A percentile compares a stretch with the other conserved stretches of the same genome.
These are phyloP conservation scores for Lysandra bellargus DNA, from an alignment of 2,888 invertebrate genomes.

Conservation along the genomic window DNA sequence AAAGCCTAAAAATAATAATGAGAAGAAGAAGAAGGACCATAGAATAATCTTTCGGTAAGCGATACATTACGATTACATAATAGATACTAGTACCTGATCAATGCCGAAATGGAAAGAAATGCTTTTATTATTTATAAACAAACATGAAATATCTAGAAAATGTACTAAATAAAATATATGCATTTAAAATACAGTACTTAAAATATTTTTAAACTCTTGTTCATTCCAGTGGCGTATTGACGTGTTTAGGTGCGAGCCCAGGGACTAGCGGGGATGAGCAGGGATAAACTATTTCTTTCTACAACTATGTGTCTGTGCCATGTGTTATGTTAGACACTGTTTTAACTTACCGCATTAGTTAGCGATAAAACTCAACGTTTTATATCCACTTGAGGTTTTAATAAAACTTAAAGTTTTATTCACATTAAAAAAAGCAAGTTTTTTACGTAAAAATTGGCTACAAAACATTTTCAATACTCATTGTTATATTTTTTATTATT, in stretches of 20 bases:
- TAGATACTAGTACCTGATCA: too few species aligned
- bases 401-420: background rate
- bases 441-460: background rate
- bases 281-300: constrained; percentile 78
- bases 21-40: too few species aligned
- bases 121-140: too few species aligned
- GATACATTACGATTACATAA: too few species aligned
- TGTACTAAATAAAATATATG: too few species aligned
- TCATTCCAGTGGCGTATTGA: constrained; percentile 59
- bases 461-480: too few species aligned
- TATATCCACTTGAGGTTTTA: background rate
- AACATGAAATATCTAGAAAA: too few species aligned
- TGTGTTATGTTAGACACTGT: constrained; percentile 72
- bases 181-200: too few species aligned
- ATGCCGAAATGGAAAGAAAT: too few species aligned
- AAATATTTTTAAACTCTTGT: background rate
- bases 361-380: constrained; percentile 44
- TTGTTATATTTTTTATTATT: background rate
- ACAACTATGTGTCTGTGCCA: constrained; percentile 75
- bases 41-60: too few species aligned
- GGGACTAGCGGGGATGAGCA: constrained; percentile 78
- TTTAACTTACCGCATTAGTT: constrained; percentile 64
- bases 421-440: background rate
- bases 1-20: too few species aligned
- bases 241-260: constrained; percentile 59